A percentile compares a stretch with the other conserved stretches of the same genome.
Evolutionary conservation across 2,888 invertebrate genomes (phyloP).

Genomic region (Tuta absoluta): DNA sequence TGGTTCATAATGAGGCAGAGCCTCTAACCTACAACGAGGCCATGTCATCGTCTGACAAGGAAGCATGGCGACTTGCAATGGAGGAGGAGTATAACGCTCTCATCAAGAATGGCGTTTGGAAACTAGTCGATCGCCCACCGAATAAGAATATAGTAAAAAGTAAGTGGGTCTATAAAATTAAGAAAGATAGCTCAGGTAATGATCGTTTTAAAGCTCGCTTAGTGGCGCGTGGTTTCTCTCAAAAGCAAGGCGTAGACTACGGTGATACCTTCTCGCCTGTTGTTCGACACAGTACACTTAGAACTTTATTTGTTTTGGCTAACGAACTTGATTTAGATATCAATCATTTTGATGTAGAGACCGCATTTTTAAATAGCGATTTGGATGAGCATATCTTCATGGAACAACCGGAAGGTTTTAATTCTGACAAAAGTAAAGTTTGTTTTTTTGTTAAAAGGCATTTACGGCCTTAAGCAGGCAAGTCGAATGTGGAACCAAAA

Average conservation of each 20-base stretch:
- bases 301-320: conserved; percentile 35
- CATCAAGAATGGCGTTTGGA: conserved; percentile 27
- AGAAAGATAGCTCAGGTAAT: conserved; percentile 27
- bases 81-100: conserved; percentile 31
- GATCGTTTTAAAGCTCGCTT: conserved; percentile 29
- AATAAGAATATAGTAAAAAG: conserved; percentile 30
- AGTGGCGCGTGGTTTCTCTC: conserved; percentile 24
- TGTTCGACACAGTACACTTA: conserved; percentile 26
- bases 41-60: conserved; percentile 7
- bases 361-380: conserved; percentile 27
- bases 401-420: conserved; percentile 25
- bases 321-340: conserved; percentile 34
- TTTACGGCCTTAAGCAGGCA: conserved; percentile 39
- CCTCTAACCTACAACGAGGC: conserved; percentile 24
- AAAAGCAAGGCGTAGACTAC: conserved; percentile 28
- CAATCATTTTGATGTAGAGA: conserved; percentile 37
- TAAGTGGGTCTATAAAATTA: conserved; percentile 34
- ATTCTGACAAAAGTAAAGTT: conserved; percentile 22
- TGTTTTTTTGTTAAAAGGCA: conserved; percentile 27
- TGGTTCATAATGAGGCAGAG: neutral
- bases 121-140: conserved; percentile 25
- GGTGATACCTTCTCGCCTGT: conserved; percentile 31
- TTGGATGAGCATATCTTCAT: conserved; percentile 22
- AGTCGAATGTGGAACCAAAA: conserved; percentile 37
- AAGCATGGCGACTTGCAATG: conserved; percentile 31